Evolutionary conservation across 2,888 invertebrate species (phyloP).

Genomic region (Flexamia atlantica): DNA sequence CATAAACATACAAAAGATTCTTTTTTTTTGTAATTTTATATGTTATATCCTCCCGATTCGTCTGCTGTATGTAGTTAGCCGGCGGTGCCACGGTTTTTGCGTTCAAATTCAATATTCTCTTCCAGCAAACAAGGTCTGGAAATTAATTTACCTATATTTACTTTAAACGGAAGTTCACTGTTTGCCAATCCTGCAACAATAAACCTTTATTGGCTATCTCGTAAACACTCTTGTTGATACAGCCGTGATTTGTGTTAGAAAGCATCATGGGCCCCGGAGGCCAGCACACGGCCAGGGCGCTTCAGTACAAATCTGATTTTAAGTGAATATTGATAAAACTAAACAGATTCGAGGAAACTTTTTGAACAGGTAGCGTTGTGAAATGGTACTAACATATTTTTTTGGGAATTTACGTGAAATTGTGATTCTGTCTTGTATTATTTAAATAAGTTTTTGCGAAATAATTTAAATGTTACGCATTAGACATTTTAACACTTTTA

Average conservation of each 20-base stretch:
- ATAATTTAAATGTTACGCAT: too few relatives aligned
- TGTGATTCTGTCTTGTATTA: too few relatives aligned
- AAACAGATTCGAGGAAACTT: too few relatives aligned
- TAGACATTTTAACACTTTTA: too few relatives aligned
- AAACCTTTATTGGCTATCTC: constrained; percentile 34
- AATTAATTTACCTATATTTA: constrained; percentile 43
- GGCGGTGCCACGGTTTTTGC: neutral
- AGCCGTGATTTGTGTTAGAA: constrained; percentile 13
- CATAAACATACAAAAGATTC: neutral
- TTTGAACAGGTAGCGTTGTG: too few relatives aligned
- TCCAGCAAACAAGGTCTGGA: neutral
- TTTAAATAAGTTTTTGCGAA: too few relatives aligned
- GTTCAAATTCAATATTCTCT: constrained; percentile 32
- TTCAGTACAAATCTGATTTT: too few relatives aligned
- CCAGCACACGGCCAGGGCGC: neutral
- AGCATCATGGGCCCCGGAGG: neutral
- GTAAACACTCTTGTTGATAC: constrained; percentile 32
- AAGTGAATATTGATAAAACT: too few relatives aligned
- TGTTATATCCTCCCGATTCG: neutral
- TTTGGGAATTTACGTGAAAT: too few relatives aligned
- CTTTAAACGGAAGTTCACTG: constrained; percentile 28
- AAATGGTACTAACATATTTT: too few relatives aligned
- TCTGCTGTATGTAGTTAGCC: neutral
- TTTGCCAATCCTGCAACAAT: constrained; percentile 10
- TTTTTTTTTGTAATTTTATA: neutral